Conservation (phyloP, 2,113 vertebrate genomes). For the Haemorhous mexicanus region DNA sequence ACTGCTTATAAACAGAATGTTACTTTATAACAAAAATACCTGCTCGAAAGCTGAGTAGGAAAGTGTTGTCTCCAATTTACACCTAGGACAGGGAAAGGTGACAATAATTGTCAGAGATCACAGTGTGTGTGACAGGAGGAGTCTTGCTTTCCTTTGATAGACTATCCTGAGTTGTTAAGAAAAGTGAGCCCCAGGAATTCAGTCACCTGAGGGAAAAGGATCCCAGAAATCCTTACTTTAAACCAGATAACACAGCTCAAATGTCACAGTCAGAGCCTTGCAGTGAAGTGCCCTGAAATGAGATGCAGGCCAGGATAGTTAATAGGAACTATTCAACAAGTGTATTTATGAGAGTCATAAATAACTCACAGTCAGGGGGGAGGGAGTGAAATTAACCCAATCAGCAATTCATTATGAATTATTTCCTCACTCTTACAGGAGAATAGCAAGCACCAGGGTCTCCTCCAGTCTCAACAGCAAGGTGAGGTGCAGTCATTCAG, state of each 20-base stretch:
- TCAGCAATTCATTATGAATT: constrained; percentile 11
- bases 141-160: background rate
- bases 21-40: background rate
- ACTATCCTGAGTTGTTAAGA: background rate
- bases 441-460: background rate
- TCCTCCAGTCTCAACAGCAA: background rate
- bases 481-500: background rate
- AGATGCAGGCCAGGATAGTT: background rate
- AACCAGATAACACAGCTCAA: background rate
- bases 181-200: background rate
- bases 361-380: constrained; percentile 1
- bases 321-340: background rate
- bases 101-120: background rate
- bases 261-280: background rate
- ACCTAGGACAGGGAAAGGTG: background rate
- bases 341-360: constrained; percentile 38
- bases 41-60: background rate
- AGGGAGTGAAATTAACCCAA: constrained; percentile 36
- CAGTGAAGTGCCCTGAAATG: constrained; percentile 11
- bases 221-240: background rate
- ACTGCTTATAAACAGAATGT: background rate
- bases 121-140: background rate
- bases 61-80: background rate
- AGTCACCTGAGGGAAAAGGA: background rate
- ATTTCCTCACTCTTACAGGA: background rate